Evolutionary conservation across 2,113 vertebrate species (phyloP), one percentile per base, ranked within the genome.

Genomic region (Sinocyclocheilus anshuiensis): DNA sequence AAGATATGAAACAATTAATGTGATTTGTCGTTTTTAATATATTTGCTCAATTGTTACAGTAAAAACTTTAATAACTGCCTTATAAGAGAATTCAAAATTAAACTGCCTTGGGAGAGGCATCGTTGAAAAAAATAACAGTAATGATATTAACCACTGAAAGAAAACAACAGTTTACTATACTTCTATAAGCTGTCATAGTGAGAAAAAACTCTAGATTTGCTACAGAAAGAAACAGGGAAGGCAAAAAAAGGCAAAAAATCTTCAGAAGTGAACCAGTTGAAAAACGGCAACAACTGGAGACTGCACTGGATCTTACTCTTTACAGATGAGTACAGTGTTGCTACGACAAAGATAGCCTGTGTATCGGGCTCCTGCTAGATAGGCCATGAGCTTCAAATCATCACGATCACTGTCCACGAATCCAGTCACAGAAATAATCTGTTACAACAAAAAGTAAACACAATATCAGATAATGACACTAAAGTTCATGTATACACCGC

Each of bases 351-450:
- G 92, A 82, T 99, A 99, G 39, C 98, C 97, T 0, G 98, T 99
- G 89, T 99, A 99, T 26, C 97, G 96, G 90, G 97, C 96, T 4
- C 98, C 98, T 5, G 97, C 95, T 87, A 99, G 91, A 90, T 97
- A 97, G 0, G 97, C 96, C 98, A 99, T 99, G 53, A 99, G 88
- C 91, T 99, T 99, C 81, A 99, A 93, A 91, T 99, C 98, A 76
- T 98, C 97, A 89, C 98, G 94, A 93, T 99, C 98, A 15, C 95
- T 96, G 8, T 99, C 97, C 85, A 99, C 93, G 88, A 99, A 99
- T 18, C 98, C 98, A 0, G 98, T 99, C 92, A 99, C 96, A 0
- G 97, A 98, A 88, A 99, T 96, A 36, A 99, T 99, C 98, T 99
- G 89, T 18, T 39, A 69, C 22, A 59, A 33, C n/a, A 26, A 48